Conservation (phyloP, 1,140 invertebrate genomes). For the Lepidurus apus region DNA sequence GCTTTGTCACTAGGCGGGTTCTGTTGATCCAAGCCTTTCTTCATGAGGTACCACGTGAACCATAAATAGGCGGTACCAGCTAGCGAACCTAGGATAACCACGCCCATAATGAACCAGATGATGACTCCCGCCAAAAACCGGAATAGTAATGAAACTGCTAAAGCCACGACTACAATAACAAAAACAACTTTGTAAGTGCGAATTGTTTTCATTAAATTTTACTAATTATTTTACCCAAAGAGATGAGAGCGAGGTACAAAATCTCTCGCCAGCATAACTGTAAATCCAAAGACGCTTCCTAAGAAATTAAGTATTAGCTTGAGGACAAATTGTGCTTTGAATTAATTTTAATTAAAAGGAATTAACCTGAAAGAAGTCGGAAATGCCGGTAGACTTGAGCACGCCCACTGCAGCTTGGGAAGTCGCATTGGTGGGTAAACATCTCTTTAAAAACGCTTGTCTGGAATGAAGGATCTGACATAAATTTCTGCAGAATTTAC, state of each 20-base stretch:
- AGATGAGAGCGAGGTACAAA: constrained; percentile 55
- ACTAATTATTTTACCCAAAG: constrained; percentile 51
- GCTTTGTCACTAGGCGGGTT: constrained; percentile 41
- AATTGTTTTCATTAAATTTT: constrained; percentile 26
- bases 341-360: constrained; percentile 8
- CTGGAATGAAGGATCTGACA: constrained; percentile 43
- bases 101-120: constrained; percentile 61
- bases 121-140: constrained; percentile 57
- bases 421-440: constrained; percentile 44
- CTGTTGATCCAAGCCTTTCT: constrained; percentile 40
- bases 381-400: constrained; percentile 48
- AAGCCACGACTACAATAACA: constrained; percentile 51
- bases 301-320: constrained; percentile 37
- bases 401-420: constrained; percentile 41
- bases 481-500: not conserved
- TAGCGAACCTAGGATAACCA: constrained; percentile 54
- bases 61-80: constrained; percentile 60
- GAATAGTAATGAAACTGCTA: constrained; percentile 56
- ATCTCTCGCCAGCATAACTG: constrained; percentile 57
- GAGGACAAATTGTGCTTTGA: not conserved
- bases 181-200: constrained; percentile 22
- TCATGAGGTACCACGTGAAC: constrained; percentile 49
- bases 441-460: constrained; percentile 51
- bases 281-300: constrained; percentile 59
- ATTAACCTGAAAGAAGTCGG: constrained; percentile 52